These are phyloP conservation scores for Theodoxus fluviatilis DNA, from an alignment of 2,888 invertebrate species.

Conservation along the genomic window DNA sequence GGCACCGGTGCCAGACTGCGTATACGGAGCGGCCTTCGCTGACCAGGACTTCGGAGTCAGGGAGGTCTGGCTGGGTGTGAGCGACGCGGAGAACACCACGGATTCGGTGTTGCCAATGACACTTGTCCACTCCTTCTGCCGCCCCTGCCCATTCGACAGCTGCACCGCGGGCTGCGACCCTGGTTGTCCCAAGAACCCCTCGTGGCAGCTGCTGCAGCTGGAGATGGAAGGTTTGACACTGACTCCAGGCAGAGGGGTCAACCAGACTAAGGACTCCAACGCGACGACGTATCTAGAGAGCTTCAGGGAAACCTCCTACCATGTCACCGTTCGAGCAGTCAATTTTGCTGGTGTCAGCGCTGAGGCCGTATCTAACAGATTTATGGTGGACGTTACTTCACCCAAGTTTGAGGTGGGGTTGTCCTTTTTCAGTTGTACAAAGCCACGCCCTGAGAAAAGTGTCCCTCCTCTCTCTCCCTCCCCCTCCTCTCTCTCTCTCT, in stretches of 20 bases:
- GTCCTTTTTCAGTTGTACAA: too few species aligned
- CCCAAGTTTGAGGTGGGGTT: too few species aligned
- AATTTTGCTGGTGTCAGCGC: slow-evolving; percentile 26
- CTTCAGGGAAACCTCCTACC: slow-evolving; percentile 25
- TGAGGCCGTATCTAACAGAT: slow-evolving; percentile 17
- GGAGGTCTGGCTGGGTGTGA: slow-evolving; percentile 31
- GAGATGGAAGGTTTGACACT: background rate
- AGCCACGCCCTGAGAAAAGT: too few species aligned
- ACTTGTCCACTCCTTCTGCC: slow-evolving; percentile 23
- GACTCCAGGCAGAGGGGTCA: background rate
- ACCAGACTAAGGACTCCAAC: background rate
- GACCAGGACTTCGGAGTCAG: slow-evolving; percentile 30
- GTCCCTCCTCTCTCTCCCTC: too few species aligned
- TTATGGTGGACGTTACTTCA: slow-evolving; percentile 29
- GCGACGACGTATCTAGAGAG: background rate
- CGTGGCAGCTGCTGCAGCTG: background rate
- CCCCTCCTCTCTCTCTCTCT: too few species aligned
- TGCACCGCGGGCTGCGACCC: slow-evolving; percentile 27
- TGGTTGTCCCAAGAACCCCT: slow-evolving; percentile 22
- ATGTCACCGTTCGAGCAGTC: slow-evolving; percentile 24
- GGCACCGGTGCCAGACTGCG: slow-evolving; percentile 23
- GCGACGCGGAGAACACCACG: slow-evolving; percentile 5
- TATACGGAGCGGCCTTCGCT: slow-evolving; percentile 30
- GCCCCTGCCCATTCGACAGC: slow-evolving; percentile 18
- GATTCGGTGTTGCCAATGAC: slow-evolving; percentile 22